Evolutionary conservation across 2,113 vertebrate species (phyloP).

Genomic region (Neolamprologus ventralis): DNA sequence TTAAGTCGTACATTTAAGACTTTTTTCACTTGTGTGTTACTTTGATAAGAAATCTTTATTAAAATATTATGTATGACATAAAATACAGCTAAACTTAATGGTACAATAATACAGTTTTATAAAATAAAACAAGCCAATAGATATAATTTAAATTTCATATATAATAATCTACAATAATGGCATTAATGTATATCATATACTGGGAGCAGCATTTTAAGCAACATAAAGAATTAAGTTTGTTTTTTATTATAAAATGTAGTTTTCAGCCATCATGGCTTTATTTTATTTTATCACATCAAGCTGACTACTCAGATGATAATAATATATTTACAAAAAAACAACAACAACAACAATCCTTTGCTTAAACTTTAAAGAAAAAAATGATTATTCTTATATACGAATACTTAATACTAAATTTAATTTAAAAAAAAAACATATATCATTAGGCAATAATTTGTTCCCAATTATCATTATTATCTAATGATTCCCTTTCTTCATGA

Average conservation of each 20-base stretch:
- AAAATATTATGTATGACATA: not conserved
- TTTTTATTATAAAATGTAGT: not conserved
- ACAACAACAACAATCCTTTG: not conserved
- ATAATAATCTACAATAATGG: not conserved
- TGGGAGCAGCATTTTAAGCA: not conserved
- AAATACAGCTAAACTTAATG: not conserved
- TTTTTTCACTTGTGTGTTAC: not conserved
- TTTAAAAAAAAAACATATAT: rapidly evolving
- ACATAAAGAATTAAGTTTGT: not conserved
- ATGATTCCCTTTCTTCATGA: not conserved
- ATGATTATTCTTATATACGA: not conserved
- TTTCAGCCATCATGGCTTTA: not conserved
- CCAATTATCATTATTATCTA: not conserved
- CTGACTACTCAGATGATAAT: not conserved
- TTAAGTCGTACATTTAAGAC: not conserved
- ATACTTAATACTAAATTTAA: not conserved
- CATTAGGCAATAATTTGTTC: not conserved
- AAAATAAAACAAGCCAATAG: not conserved
- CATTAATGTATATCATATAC: not conserved
- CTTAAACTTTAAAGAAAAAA: not conserved
- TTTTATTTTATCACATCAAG: not conserved
- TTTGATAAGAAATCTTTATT: not conserved
- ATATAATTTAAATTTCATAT: not conserved
- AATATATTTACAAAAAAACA: not conserved
- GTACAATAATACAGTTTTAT: not conserved